Percentiles rank a stretch among this genome's conserved stretches.
phyloP scores from a whole-genome alignment of 1,140 invertebrate genomes.

The Ridgeia piscesae region DNA sequence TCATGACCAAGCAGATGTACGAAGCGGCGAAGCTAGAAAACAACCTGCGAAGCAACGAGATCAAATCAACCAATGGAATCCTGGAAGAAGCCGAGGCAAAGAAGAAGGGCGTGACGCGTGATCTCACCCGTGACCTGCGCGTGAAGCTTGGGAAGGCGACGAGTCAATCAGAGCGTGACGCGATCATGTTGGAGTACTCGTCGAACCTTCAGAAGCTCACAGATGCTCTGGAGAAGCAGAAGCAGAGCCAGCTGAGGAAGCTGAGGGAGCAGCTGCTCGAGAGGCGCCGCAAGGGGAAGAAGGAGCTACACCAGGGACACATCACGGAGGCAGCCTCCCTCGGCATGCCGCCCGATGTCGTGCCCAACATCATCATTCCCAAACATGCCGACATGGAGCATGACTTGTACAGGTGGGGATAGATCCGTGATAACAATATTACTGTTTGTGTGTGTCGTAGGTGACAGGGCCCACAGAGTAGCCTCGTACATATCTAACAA shows the following conservation, averaged over 20 bases:
- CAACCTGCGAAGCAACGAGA: slow-evolving; percentile 45
- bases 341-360: slow-evolving; percentile 41
- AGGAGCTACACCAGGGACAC: slow-evolving; percentile 47
- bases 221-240: slow-evolving; percentile 50
- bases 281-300: slow-evolving; percentile 43
- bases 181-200: slow-evolving; percentile 48
- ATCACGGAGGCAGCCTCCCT: slow-evolving; percentile 43
- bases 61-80: slow-evolving; percentile 41
- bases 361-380: slow-evolving; percentile 42
- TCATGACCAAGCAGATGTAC: slow-evolving; percentile 18
- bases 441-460: no score
- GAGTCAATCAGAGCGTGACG: slow-evolving; percentile 45
- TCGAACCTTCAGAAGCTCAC: slow-evolving; percentile 42
- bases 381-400: slow-evolving; percentile 46
- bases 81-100: slow-evolving; percentile 44
- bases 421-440: no score
- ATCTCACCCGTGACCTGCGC: slow-evolving; percentile 40
- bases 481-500: no score
- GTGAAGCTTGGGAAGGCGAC: slow-evolving; percentile 41
- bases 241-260: slow-evolving; percentile 43
- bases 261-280: slow-evolving; percentile 45
- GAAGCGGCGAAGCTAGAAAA: slow-evolving; percentile 26
- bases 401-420: slow-evolving; percentile 33
- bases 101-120: slow-evolving; percentile 39
- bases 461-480: no score